Conservation (phyloP, 64 coral and sea anemone species). For the Montipora capricornis region DNA sequence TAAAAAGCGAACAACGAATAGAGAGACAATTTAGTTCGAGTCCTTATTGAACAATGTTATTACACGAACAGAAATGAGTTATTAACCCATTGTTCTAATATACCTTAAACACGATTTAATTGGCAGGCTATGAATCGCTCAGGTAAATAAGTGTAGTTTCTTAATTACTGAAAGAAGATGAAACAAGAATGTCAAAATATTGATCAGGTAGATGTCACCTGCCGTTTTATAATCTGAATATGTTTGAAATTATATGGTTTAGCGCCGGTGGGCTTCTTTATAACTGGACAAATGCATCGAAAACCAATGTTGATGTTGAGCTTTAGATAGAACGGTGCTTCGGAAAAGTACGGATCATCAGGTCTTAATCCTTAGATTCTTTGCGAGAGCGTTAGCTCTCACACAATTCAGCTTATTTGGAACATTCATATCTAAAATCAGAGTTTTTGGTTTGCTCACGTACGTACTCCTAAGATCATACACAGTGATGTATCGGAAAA, state of each 20-base stretch:
- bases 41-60: constrained; percentile 83
- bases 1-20: constrained; percentile 60
- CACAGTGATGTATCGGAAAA: not conserved
- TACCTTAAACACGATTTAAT: constrained; percentile 95
- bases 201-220: constrained; percentile 61
- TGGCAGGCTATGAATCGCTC: constrained; percentile 88
- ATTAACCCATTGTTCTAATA: constrained; percentile 90
- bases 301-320: not conserved
- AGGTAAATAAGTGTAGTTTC: constrained; percentile 66
- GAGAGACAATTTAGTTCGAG: constrained; percentile 67
- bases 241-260: constrained; percentile 55
- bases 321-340: too few species aligned
- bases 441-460: not conserved
- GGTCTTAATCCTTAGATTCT: not conserved
- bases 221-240: constrained; percentile 43
- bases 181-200: constrained; percentile 71
- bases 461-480: constrained; percentile 3
- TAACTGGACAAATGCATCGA: constrained; percentile 22
- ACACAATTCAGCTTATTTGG: not conserved
- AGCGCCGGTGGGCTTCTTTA: constrained; percentile 9
- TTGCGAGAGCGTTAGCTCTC: not conserved
- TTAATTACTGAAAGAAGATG: constrained; percentile 89
- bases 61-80: constrained; percentile 82
- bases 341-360: not conserved
- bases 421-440: not conserved